A percentile compares a stretch with the other conserved stretches of the same genome.
Conservation (phyloP, 2,888 invertebrate genomes). For the Cheiracanthium punctorium region DNA sequence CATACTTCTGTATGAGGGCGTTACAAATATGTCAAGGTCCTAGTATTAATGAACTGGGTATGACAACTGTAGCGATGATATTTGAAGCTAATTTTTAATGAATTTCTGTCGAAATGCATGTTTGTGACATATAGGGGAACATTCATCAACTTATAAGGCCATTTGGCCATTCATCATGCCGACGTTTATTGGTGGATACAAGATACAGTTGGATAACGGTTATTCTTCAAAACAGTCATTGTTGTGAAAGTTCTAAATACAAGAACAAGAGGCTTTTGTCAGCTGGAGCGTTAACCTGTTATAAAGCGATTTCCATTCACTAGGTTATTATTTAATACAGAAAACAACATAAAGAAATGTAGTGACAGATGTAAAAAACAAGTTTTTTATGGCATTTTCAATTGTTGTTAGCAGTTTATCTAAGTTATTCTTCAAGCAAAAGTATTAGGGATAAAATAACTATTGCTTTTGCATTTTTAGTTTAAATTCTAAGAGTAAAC, state of each 20-base stretch:
- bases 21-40: background rate
- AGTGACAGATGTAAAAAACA: no score
- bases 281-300: no score
- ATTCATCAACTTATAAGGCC: background rate
- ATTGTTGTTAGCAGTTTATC: no score
- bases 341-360: no score
- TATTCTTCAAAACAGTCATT: conserved; percentile 1
- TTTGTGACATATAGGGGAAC: background rate
- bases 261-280: background rate
- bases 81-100: conserved; percentile 13
- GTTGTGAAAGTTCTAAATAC: background rate
- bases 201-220: background rate
- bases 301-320: no score
- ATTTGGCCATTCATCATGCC: conserved; percentile 7
- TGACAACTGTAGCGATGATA: conserved; percentile 7
- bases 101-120: conserved; percentile 6
- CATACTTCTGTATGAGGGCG: background rate
- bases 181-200: conserved; percentile 2
- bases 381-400: no score
- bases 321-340: no score
- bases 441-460: no score
- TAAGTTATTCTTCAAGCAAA: no score
- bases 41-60: conserved; percentile 9
- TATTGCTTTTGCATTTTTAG: no score
- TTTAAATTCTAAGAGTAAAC: no score